Evolutionary conservation across 1,140 invertebrate genomes (phyloP).

Genomic region (Sycobia sp.): DNA sequence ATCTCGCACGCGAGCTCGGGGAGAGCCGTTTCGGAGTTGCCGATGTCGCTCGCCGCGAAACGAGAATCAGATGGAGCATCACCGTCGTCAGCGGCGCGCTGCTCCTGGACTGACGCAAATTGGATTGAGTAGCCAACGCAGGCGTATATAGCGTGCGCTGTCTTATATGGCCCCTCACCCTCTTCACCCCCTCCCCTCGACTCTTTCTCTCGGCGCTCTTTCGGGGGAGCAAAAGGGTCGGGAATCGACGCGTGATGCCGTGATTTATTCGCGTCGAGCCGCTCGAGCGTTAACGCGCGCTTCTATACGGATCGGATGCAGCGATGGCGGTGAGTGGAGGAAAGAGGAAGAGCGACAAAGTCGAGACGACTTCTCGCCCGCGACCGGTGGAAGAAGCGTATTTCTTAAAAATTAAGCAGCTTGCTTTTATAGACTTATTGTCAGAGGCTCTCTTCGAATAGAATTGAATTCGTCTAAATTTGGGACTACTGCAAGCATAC

Average conservation of each 20-base stretch:
- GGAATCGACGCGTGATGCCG: conserved; percentile 1
- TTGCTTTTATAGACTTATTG: too few species aligned
- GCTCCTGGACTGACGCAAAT: conserved; percentile 27
- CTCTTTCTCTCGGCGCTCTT: background rate
- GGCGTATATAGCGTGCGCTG: conserved; percentile 9
- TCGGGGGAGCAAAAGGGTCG: background rate
- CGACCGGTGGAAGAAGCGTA: too few species aligned
- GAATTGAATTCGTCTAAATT: too few species aligned
- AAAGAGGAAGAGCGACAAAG: too few species aligned
- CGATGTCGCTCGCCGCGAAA: conserved; percentile 28
- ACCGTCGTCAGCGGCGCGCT: background rate
- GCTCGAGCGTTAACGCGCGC: conserved; percentile 12
- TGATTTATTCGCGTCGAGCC: conserved; percentile 16
- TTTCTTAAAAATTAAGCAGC: too few species aligned
- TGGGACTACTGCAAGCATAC: too few species aligned
- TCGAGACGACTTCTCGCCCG: too few species aligned
- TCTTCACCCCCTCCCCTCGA: background rate
- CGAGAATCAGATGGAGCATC: conserved; percentile 13
- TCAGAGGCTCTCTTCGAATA: too few species aligned
- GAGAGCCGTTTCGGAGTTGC: too few species aligned
- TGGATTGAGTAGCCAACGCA: conserved; percentile 12
- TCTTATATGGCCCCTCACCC: background rate
- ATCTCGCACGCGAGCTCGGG: too few species aligned
- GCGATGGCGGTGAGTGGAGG: too few species aligned
- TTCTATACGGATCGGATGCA: conserved; percentile 9